These are phyloP conservation scores for Silurus asotus DNA, from an alignment of 2,113 vertebrate genomes.

Conservation along the genomic window DNA sequence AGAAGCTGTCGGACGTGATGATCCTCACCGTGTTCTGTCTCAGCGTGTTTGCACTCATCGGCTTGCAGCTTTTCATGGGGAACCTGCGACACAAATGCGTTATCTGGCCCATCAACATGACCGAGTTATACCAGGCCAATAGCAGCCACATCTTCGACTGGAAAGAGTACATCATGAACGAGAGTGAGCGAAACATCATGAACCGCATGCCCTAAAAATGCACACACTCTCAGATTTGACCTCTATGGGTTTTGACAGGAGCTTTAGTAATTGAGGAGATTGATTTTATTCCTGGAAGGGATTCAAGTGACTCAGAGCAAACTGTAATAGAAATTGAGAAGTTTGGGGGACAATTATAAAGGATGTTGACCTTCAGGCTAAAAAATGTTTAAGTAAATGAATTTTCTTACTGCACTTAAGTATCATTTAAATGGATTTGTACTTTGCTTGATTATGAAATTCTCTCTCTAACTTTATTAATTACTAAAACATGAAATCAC, in stretches of 20 bases:
- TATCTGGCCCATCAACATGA: constrained; percentile 89
- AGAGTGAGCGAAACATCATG: constrained; percentile 79
- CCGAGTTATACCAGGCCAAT: constrained; percentile 78
- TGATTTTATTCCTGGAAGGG: neutral
- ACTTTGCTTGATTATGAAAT: neutral
- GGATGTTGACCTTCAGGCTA: neutral
- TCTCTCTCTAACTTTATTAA: neutral
- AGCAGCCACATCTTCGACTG: constrained; percentile 86
- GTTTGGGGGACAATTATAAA: neutral
- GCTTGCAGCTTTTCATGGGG: constrained; percentile 98
- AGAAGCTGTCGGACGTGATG: constrained; percentile 99
- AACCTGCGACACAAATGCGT: constrained; percentile 96
- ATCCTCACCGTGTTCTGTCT: constrained; percentile 98
- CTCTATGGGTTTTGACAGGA: neutral
- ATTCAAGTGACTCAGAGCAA: neutral
- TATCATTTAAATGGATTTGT: neutral
- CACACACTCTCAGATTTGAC: neutral
- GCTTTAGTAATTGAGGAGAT: neutral
- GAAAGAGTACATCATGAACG: constrained; percentile 87
- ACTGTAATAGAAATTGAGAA: neutral
- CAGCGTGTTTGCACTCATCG: constrained; percentile 97
- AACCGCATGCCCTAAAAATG: neutral
- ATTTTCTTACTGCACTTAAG: neutral
- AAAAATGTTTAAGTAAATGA: neutral
- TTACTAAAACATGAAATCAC: neutral